A percentile compares a stretch with the other conserved stretches of the same genome.
Evolutionary conservation across 2,888 invertebrate genomes (phyloP).

Genomic region (Clunio marinus): DNA sequence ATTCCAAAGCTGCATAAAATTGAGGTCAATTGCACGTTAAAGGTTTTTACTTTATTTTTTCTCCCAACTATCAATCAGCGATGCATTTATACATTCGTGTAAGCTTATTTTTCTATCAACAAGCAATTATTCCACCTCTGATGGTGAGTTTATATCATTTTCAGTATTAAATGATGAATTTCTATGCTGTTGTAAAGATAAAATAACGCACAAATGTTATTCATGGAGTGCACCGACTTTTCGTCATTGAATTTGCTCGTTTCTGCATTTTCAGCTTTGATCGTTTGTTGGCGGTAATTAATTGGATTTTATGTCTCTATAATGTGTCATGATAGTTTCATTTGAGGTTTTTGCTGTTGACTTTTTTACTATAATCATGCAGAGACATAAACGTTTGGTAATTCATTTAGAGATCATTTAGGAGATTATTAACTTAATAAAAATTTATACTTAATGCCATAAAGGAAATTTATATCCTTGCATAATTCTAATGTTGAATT

Average conservation of each 20-base stretch:
- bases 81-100: neutral
- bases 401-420: no score
- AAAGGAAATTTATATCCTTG: no score
- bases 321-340: no score
- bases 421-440: no score
- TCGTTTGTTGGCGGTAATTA: constrained; percentile 6
- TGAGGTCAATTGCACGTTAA: constrained; percentile 25
- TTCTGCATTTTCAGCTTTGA: neutral
- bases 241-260: constrained; percentile 21
- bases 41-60: no score
- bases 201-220: neutral
- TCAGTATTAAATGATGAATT: neutral
- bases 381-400: no score
- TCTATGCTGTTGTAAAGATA: neutral
- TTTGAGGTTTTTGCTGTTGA: no score
- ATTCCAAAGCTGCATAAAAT: constrained; percentile 3
- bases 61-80: neutral
- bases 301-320: neutral
- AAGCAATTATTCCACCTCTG: neutral
- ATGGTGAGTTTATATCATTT: neutral
- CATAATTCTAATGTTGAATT: no score
- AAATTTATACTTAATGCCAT: no score
- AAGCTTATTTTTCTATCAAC: neutral
- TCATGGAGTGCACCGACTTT: constrained; percentile 20
- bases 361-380: no score